These are phyloP conservation scores for Papilio machaon DNA, from an alignment of 1,140 invertebrate genomes.

Conservation along the genomic window DNA sequence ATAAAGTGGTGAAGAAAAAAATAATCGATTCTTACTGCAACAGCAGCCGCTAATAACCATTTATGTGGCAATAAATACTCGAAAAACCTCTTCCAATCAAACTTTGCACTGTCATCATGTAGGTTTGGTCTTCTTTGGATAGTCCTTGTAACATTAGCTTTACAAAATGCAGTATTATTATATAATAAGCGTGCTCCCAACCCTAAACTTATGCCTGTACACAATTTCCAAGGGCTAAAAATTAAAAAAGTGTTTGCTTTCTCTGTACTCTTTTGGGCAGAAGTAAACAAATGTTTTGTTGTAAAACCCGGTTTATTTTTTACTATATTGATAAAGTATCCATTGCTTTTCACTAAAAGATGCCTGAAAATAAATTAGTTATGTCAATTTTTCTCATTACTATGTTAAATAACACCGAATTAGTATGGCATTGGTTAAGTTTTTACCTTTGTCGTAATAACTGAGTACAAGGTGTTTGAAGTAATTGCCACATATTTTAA, in stretches of 20 bases:
- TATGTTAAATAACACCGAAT: constrained; percentile 39
- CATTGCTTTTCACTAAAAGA: constrained; percentile 57
- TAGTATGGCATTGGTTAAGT: constrained; percentile 34
- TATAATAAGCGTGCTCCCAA: constrained; percentile 61
- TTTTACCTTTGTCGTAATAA: constrained; percentile 57
- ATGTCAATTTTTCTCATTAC: neutral
- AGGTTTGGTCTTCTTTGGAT: constrained; percentile 70
- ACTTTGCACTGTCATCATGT: constrained; percentile 69
- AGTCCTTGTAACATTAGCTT: constrained; percentile 59
- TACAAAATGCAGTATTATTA: constrained; percentile 65
- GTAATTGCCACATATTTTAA: constrained; percentile 62
- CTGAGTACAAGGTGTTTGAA: constrained; percentile 54
- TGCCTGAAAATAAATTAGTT: constrained; percentile 59
- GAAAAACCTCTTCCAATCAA: constrained; percentile 73
- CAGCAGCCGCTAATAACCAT: constrained; percentile 67
- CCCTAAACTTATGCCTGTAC: constrained; percentile 72
- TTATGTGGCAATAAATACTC: constrained; percentile 69
- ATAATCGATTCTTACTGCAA: constrained; percentile 66
- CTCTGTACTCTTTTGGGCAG: constrained; percentile 51
- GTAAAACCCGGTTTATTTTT: constrained; percentile 65
- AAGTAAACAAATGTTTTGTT: constrained; percentile 61
- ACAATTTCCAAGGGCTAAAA: constrained; percentile 74
- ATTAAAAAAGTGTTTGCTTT: constrained; percentile 57
- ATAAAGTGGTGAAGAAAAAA: neutral
- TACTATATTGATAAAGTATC: constrained; percentile 60